phyloP scores from a whole-genome alignment of 2,797 vertebrate genomes.

The Poliocrania exsul region DNA sequence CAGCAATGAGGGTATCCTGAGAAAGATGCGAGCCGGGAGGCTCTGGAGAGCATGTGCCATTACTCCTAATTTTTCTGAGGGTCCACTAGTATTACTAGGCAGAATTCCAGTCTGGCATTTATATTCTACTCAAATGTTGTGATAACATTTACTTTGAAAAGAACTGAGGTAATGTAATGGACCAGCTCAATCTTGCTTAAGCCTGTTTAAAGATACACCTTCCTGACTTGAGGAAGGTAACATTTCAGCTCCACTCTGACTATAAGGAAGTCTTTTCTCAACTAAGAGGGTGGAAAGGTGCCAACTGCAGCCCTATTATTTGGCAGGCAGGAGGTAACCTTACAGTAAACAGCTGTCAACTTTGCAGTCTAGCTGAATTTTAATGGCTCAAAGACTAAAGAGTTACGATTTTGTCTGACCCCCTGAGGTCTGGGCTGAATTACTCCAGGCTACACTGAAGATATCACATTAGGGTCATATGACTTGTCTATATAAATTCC shows the following conservation, averaged over 20 bases:
- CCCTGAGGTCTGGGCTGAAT: constrained; percentile 9
- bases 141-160: neutral
- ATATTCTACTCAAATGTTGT: neutral
- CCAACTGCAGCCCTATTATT: constrained; percentile 49
- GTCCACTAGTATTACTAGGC: neutral
- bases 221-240: neutral
- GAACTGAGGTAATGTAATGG: neutral
- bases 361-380: constrained; percentile 50
- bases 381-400: constrained; percentile 34
- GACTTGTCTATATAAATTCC: constrained; percentile 45
- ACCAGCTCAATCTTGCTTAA: neutral
- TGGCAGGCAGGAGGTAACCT: constrained; percentile 65
- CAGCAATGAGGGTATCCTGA: neutral
- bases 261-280: neutral
- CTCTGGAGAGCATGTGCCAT: neutral
- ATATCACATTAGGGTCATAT: constrained; percentile 3
- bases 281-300: constrained; percentile 20
- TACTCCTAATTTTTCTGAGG: neutral
- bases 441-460: constrained; percentile 7
- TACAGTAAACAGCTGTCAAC: constrained; percentile 69
- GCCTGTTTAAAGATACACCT: neutral
- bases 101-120: neutral
- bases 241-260: rapidly evolving
- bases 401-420: constrained; percentile 8
- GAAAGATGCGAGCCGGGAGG: neutral